Evolutionary conservation across 2,797 vertebrate species (phyloP).

Genomic region (Alca torda): DNA sequence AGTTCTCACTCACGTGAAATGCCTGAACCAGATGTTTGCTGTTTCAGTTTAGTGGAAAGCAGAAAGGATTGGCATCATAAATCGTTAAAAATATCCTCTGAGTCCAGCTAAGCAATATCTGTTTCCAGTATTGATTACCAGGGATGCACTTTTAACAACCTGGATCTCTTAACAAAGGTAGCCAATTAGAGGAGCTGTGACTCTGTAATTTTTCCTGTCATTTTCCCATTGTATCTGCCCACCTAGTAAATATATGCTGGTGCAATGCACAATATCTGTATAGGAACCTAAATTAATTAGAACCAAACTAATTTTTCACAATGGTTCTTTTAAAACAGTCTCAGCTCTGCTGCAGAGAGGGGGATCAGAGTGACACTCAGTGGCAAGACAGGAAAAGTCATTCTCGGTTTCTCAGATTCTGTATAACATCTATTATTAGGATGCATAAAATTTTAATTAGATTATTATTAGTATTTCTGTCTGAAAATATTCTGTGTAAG

Average conservation of each 20-base stretch:
- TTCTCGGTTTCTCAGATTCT: not conserved
- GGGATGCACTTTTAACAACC: not conserved
- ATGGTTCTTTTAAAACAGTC: not conserved
- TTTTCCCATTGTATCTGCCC: not conserved
- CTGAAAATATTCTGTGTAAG: not conserved
- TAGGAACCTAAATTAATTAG: not conserved
- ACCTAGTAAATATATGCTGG: not conserved
- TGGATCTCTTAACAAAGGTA: not conserved
- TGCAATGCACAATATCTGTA: not conserved
- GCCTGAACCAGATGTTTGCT: not conserved
- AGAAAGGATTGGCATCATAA: not conserved
- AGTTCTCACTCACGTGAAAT: not conserved
- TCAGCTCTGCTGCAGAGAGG: not conserved
- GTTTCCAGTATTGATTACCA: not conserved
- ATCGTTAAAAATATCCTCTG: not conserved
- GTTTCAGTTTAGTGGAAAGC: not conserved
- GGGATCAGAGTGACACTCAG: conserved; percentile 64
- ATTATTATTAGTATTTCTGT: not conserved
- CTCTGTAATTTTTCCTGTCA: not conserved
- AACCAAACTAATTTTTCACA: not conserved
- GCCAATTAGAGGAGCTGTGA: not conserved
- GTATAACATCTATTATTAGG: not conserved
- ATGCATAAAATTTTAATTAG: not conserved
- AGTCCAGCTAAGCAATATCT: not conserved
- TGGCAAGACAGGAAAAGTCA: conserved; percentile 42